Evolutionary conservation across 2,888 invertebrate genomes (phyloP).

Genomic region (Phrixothrix hirtus): DNA sequence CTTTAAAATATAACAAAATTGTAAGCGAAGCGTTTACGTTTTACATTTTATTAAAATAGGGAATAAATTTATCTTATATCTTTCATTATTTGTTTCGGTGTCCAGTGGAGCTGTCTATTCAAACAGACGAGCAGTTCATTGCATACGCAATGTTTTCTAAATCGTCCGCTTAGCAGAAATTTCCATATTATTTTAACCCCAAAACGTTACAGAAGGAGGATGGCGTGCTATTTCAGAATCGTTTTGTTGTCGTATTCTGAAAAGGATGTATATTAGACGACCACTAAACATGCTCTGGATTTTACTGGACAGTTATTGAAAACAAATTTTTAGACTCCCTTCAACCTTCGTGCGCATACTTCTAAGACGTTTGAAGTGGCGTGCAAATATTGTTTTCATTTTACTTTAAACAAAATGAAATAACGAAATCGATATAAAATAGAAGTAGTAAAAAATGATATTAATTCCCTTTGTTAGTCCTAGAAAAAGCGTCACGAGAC

Average conservation of each 20-base stretch:
- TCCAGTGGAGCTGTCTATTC: constrained; percentile 31
- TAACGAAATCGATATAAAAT: too few species aligned
- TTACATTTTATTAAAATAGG: constrained; percentile 8
- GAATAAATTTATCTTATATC: constrained; percentile 22
- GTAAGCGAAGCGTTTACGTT: too few species aligned
- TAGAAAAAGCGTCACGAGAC: constrained; percentile 5
- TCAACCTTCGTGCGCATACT: constrained; percentile 15
- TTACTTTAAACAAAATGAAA: neutral
- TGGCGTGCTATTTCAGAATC: constrained; percentile 20
- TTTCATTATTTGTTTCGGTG: constrained; percentile 28
- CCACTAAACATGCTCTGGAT: constrained; percentile 28
- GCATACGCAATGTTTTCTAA: constrained; percentile 50
- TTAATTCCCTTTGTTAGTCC: constrained; percentile 2
- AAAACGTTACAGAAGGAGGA: constrained; percentile 25
- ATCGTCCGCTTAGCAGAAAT: constrained; percentile 46
- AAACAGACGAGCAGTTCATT: constrained; percentile 45
- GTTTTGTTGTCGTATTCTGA: constrained; percentile 24
- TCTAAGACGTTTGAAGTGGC: constrained; percentile 18
- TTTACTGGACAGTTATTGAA: constrained; percentile 32
- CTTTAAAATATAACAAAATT: too few species aligned
- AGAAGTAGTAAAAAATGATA: too few species aligned
- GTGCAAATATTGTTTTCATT: constrained; percentile 10
- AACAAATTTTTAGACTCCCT: constrained; percentile 28
- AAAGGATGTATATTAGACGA: constrained; percentile 31
- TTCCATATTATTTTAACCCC: constrained; percentile 39